Base-by-base conservation (phyloP, 2,888 invertebrate genomes). In the Portevinia maculata region DNA sequence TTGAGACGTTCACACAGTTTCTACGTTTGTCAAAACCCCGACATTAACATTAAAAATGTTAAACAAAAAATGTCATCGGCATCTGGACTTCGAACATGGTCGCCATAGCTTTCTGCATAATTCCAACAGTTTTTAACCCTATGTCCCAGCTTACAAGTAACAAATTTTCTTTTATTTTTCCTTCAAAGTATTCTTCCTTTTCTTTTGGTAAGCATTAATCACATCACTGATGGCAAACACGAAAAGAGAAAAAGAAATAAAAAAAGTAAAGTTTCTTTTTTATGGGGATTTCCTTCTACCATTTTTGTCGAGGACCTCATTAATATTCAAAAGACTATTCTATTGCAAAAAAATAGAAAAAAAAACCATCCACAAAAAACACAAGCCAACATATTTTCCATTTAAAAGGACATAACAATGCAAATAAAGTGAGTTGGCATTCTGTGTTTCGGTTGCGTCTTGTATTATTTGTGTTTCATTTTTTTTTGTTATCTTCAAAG, bases 261-360 rank as follows among this genome's bases (percentile, higher is more conserved):
- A 48, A 64, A 64, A 41, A n/a, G 24, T 11, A 79, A 69, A 79
- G 9, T 64, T 60, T 41, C 39, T 32, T 19, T 37, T 60, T 59
- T 24, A 13, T 41, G 7, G 13, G n/a, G n/a, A n/a, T 41, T 13
- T 41, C 9, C 17, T 44, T 44, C 8, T 19, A 28, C 32, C 48
- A 13, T 7, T 37, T 30, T 21, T 55, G 46, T 41, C 17, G 15
- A 62, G 44, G 55, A 69, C 69, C 69, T 79, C 79, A 79, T 79
- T 79, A 79, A 75, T 79, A 79, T 79, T 79, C 79, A 79, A 75
- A 79, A 46, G 75, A 74, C 75, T 74, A 52, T 74, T 50, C 44
- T 55, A 17, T 60, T 67, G 39, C 48, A 44, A 73, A 79, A 32
- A 59, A 17, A 60, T 53, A 41, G 28, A 64, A 30, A n/a, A 32